Evolutionary conservation across 2,797 vertebrate species (phyloP).

Genomic region (Cuculus canorus): DNA sequence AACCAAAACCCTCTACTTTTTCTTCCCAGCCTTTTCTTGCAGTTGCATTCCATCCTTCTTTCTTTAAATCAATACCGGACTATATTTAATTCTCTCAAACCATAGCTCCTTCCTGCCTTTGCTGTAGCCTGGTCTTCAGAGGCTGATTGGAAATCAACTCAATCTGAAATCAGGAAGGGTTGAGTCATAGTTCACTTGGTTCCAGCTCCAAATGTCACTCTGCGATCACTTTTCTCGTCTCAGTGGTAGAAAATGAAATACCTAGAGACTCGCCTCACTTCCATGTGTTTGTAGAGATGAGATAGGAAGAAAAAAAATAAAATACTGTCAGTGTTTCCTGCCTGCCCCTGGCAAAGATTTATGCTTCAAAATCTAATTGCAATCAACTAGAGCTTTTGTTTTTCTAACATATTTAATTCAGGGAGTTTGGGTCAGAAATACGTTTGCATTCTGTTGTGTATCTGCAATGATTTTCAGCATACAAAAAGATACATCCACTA

Average conservation of each 20-base stretch:
- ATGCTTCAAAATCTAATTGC: background rate
- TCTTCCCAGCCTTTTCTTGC: background rate
- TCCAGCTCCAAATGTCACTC: constrained; percentile 21
- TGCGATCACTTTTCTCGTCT: background rate
- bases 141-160: constrained; percentile 45
- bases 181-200: constrained; percentile 55
- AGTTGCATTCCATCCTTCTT: constrained; percentile 14
- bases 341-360: background rate
- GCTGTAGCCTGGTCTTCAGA: constrained; percentile 9
- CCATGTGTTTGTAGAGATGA: background rate
- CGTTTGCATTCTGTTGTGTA: background rate
- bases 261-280: constrained; percentile 5
- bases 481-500: background rate
- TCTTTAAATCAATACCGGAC: constrained; percentile 48
- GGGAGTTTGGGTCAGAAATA: background rate
- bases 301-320: background rate
- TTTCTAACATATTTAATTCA: background rate
- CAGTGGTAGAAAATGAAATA: constrained; percentile 36
- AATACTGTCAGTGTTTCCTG: background rate
- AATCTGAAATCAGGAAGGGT: constrained; percentile 37
- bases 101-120: constrained; percentile 23
- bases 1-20: background rate
- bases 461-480: background rate
- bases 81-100: constrained; percentile 49
- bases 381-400: background rate